Base-by-base conservation (phyloP, 2,797 vertebrate genomes). In the Cyprinella venusta region DNA sequence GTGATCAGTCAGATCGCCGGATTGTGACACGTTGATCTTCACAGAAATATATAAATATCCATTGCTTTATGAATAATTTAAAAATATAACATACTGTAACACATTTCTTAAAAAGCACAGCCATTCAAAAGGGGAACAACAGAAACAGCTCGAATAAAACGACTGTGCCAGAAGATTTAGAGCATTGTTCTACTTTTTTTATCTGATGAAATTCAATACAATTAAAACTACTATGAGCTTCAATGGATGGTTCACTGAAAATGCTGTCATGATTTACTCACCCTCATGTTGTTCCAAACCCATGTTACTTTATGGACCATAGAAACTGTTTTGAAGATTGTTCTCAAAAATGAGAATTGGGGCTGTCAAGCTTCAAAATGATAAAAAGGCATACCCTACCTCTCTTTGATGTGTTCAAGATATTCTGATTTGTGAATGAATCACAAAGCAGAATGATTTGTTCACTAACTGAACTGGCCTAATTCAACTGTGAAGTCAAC, bases 1-100 rank as follows among this genome's bases (percentile, higher is more conserved):
- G 40, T 67, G 81, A 90, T 93, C 91, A 93, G 78, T 92, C 90
- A 92, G 84, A 89, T 75, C 30, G 3, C 64, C 42, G 1, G 8
- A 56, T 50, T 61, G 52, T 50, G 52, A 68, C 64, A 54, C 54
- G 63, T 54, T 65, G 71, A 71, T 77, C 42, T n/a, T 85, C 65
- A 81, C 33, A 63, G 24, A 33, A 33, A 33, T 33, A 65, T 48
- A 45, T 36, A 74, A 26, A 33, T 33, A 33, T n/a, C 2, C 4
- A 15, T 50, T 64, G 9, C 21, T 64, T 65, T 75, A 82, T 56
- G 16, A 61, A 40, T 45, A 45, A 16, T 16, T 5, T 48, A 76
- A 67, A 7, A 65, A 64, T 50, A 64, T 24, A 64, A 50, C 26
- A 74, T 48, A 6, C 30, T 33, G 30, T 33, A 36, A 64, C 19